phyloP scores from a whole-genome alignment of 2,888 invertebrate genomes.

The Dasypolia templi region DNA sequence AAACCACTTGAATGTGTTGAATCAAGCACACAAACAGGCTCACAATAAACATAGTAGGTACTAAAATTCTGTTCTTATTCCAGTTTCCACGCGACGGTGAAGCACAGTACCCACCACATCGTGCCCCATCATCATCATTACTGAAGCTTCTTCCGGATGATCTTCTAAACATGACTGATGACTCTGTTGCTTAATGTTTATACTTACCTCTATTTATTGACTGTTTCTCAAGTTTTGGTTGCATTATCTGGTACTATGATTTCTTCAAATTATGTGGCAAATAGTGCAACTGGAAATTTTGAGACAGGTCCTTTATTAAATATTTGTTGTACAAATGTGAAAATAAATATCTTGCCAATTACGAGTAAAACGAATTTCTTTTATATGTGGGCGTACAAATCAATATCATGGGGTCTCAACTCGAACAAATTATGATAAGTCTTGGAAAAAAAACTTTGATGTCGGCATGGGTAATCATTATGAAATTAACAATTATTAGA shows the following conservation, averaged over 20 bases:
- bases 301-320: neutral
- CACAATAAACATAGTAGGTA: neutral
- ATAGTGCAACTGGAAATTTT: neutral
- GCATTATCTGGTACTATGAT: neutral
- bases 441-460: too few species aligned
- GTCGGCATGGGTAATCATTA: too few species aligned
- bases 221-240: neutral
- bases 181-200: neutral
- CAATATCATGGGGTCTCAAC: too few species aligned
- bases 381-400: neutral
- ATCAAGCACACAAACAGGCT: neutral
- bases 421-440: too few species aligned
- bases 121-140: slow-evolving; percentile 59
- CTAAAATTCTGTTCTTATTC: slow-evolving; percentile 26
- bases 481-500: too few species aligned
- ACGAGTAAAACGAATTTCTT: neutral
- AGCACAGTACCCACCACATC: slow-evolving; percentile 73
- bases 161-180: slow-evolving; percentile 12
- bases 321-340: slow-evolving; percentile 17
- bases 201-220: slow-evolving; percentile 18
- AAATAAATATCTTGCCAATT: slow-evolving; percentile 14
- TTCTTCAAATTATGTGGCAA: neutral
- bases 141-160: slow-evolving; percentile 30
- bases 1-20: neutral
- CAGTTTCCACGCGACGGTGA: slow-evolving; percentile 78